Evolutionary conservation across 2,888 invertebrate species (phyloP), one percentile per base, ranked within the genome.

Genomic region (Neocrepidodera transversa): DNA sequence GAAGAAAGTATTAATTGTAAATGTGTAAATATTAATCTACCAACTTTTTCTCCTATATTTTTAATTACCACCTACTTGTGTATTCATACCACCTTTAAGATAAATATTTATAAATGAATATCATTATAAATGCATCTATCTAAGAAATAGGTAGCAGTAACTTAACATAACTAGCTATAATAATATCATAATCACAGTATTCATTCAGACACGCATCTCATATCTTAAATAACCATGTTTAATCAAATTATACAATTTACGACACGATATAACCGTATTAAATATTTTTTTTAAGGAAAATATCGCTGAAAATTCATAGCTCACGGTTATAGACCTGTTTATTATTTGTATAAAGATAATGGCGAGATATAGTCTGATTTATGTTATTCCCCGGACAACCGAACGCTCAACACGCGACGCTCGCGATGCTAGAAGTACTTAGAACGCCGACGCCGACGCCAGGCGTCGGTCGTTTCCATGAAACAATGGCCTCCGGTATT

Each of bases 321-420:
- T 70, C 69, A 65, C 70, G 67, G 68, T 70, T 71, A 74, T 71
- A 72, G 75, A 74, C 68, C 76, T 76, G 76, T 78, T 77, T 76
- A 76, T 76, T 78, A 76, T 78, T 77, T 77, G 77, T 77, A 72
- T 71, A 72, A 71, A 76, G 76, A 78, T 78, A 76, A 76, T 69
- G 66, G 67, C 66, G 63, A 51, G 72, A 73, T 73, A 72, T 67
- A 60, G 71, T 68, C 68, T 75, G 75, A 75, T 75, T 74, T 74
- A 74, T 74, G 72, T 66, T 65, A 60, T 62, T 62, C 57, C 59
- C 51, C 55, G 65, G 67, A 64, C 61, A 65, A 62, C 62, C 52
- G 45, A 62, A 59, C 58, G 63, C 57, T 64, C 62, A 57, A 66
- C 74, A 75, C 75, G 74, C 75, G 70, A 74, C 51, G 38, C 13